Conservation (phyloP, 2,113 vertebrate species). For the Xiphophorus hellerii region DNA sequence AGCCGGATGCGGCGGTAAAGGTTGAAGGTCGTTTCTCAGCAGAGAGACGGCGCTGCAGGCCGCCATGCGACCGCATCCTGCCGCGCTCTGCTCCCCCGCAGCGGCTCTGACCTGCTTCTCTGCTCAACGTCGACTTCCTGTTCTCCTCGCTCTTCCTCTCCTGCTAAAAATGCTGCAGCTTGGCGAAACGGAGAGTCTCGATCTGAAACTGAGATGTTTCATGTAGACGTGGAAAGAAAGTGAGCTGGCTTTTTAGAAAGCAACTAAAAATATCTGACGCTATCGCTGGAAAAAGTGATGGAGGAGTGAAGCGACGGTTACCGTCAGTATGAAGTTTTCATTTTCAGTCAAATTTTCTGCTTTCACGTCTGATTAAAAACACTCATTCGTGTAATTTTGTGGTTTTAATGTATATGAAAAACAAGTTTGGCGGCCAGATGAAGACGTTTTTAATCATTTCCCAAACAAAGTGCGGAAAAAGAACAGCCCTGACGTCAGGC, state of each 20-base stretch:
- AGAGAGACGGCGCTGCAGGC: conserved; percentile 13
- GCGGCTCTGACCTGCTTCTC: conserved; percentile 40
- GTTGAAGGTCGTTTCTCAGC: conserved; percentile 43
- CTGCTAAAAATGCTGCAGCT: background rate
- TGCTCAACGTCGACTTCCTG: conserved; percentile 39
- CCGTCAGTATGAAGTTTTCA: background rate
- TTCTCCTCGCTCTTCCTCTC: conserved; percentile 6
- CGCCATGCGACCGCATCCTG: conserved; percentile 71
- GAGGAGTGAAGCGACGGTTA: background rate
- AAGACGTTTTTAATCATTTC: background rate
- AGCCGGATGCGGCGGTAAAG: conserved; percentile 47
- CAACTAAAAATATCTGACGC: conserved; percentile 32
- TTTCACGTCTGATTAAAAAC: background rate
- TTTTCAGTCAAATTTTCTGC: background rate
- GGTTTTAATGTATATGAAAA: background rate
- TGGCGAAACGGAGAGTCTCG: background rate
- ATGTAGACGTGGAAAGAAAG: conserved; percentile 11
- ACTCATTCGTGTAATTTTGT: background rate
- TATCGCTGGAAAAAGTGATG: conserved; percentile 11
- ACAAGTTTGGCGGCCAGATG: background rate
- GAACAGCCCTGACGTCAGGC: too few relatives aligned
- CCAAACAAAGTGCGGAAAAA: background rate
- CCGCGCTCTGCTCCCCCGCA: conserved; percentile 18
- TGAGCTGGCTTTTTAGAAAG: conserved; percentile 19
- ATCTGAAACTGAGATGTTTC: conserved; percentile 8